A percentile compares a stretch with the other conserved stretches of the same genome.
Evolutionary conservation across 2,113 vertebrate genomes (phyloP).

Genomic region (Notiomystis cincta): DNA sequence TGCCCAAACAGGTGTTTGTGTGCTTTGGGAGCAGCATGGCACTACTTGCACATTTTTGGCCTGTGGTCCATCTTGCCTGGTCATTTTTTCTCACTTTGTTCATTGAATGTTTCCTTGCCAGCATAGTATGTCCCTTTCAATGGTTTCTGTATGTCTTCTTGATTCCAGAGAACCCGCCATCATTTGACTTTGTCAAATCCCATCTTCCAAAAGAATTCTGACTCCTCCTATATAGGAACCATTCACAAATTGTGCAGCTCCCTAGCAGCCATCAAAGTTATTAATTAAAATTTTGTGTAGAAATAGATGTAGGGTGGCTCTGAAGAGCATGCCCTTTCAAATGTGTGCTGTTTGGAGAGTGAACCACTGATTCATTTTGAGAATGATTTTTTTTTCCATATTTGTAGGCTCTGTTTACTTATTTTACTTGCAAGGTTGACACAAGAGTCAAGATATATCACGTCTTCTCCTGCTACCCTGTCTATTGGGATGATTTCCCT

Average conservation of each 20-base stretch:
- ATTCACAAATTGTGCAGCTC: not conserved
- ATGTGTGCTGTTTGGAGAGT: not conserved
- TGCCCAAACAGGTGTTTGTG: not conserved
- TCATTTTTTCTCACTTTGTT: not conserved
- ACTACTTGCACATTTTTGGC: not conserved
- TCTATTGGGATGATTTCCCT: not conserved
- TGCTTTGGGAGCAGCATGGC: not conserved
- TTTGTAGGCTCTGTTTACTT: not conserved
- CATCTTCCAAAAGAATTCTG: not conserved
- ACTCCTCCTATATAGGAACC: not conserved
- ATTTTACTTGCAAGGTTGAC: not conserved
- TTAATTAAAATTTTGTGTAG: not conserved
- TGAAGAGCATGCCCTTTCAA: not conserved
- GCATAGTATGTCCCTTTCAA: fast-evolving
- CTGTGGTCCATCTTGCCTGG: not conserved
- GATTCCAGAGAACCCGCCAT: not conserved
- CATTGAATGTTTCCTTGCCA: not conserved
- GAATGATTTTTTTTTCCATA: not conserved
- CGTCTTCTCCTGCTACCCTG: not conserved
- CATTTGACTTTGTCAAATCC: not conserved
- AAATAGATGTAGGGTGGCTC: not conserved
- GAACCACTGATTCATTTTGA: not conserved
- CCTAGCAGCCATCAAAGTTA: not conserved
- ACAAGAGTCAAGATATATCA: not conserved
- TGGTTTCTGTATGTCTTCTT: not conserved